phyloP scores from a whole-genome alignment of 2,888 invertebrate species.

The Osmoderma eremita region DNA sequence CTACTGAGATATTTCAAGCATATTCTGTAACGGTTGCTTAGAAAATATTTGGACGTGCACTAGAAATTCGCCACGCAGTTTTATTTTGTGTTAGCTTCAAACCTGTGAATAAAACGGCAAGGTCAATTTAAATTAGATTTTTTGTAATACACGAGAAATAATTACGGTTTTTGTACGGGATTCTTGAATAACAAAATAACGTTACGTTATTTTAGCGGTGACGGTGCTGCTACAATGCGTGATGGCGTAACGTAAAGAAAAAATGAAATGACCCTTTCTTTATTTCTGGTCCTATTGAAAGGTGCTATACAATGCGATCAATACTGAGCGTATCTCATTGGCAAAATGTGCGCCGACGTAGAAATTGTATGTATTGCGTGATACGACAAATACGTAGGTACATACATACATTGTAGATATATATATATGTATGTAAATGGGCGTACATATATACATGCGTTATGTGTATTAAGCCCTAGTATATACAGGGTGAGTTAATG shows the following conservation, averaged over 20 bases:
- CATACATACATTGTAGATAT: no score
- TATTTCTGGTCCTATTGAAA: no score
- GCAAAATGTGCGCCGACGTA: slow-evolving; percentile 20
- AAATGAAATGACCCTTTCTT: no score
- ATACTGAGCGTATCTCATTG: slow-evolving; percentile 11
- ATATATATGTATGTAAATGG: not conserved
- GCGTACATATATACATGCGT: no score
- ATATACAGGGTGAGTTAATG: no score
- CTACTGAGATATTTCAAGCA: not conserved
- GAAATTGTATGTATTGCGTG: not conserved
- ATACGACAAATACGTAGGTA: not conserved
- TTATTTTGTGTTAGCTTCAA: slow-evolving; percentile 4
- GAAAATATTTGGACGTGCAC: slow-evolving; percentile 7
- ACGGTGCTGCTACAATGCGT: no score
- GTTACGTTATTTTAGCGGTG: slow-evolving; percentile 11
- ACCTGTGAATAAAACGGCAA: slow-evolving; percentile 14
- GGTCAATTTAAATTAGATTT: slow-evolving; percentile 32
- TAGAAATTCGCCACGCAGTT: slow-evolving; percentile 23
- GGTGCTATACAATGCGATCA: not conserved
- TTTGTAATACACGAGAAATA: slow-evolving; percentile 5
- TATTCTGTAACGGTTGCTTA: not conserved
- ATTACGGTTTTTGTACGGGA: slow-evolving; percentile 18
- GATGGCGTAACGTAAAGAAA: no score
- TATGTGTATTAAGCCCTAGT: no score
- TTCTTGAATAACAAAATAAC: slow-evolving; percentile 20